Conservation (phyloP, 2,797 vertebrate genomes). For the Myotis vivesi region DNA sequence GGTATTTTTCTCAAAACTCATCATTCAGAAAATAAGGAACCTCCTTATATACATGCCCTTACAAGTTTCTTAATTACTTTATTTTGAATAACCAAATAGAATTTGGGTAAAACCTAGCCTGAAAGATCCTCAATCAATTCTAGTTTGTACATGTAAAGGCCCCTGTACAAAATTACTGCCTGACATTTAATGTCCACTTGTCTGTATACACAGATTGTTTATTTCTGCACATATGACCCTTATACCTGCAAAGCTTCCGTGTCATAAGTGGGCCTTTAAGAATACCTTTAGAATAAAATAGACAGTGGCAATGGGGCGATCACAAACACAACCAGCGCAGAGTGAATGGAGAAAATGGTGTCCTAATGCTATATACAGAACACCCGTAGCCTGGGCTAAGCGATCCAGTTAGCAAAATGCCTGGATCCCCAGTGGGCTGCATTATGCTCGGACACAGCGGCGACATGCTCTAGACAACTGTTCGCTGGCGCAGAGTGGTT, state of each 20-base stretch:
- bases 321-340: background rate
- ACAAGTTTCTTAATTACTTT: background rate
- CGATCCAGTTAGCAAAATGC: background rate
- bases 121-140: background rate
- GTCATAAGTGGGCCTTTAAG: background rate
- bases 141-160: background rate
- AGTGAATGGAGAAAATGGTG: background rate
- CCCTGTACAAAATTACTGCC: background rate
- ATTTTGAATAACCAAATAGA: background rate
- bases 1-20: background rate
- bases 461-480: background rate
- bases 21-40: background rate
- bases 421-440: background rate
- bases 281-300: background rate
- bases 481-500: background rate
- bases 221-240: background rate
- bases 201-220: background rate
- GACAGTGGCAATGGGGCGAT: background rate
- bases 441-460: background rate
- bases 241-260: background rate
- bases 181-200: background rate
- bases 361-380: background rate
- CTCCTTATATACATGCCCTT: background rate
- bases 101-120: background rate
- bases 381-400: background rate